These are phyloP conservation scores for Ficedula albicollis DNA, from an alignment of 2,797 vertebrate genomes.

Conservation along the genomic window DNA sequence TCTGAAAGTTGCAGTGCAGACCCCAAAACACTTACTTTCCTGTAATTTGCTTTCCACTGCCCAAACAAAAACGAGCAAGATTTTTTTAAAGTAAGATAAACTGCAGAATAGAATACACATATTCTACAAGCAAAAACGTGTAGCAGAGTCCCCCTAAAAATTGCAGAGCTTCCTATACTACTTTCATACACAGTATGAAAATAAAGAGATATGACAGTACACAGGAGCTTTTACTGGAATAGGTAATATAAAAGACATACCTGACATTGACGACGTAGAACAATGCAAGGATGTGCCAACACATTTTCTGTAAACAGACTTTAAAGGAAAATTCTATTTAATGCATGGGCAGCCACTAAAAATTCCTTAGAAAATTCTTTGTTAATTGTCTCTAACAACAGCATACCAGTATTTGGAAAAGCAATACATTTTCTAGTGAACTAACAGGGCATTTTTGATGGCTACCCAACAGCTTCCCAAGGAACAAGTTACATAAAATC, in stretches of 20 bases:
- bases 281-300: constrained; percentile 94
- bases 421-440: background rate
- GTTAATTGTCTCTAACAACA: background rate
- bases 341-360: background rate
- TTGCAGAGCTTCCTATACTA: background rate
- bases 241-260: constrained; percentile 69
- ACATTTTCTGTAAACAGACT: constrained; percentile 98
- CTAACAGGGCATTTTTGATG: background rate
- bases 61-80: background rate
- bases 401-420: background rate
- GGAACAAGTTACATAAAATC: background rate
- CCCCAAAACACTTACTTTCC: background rate
- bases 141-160: background rate
- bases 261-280: constrained; percentile 95
- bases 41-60: background rate
- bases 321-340: constrained; percentile 52
- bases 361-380: background rate
- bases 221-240: background rate
- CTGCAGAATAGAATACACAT: background rate
- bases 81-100: background rate
- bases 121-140: background rate
- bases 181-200: background rate
- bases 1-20: background rate
- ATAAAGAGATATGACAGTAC: background rate
- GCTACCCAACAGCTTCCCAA: background rate